Conservation (phyloP, 1,140 invertebrate species). For the Anastatus disparis region DNA sequence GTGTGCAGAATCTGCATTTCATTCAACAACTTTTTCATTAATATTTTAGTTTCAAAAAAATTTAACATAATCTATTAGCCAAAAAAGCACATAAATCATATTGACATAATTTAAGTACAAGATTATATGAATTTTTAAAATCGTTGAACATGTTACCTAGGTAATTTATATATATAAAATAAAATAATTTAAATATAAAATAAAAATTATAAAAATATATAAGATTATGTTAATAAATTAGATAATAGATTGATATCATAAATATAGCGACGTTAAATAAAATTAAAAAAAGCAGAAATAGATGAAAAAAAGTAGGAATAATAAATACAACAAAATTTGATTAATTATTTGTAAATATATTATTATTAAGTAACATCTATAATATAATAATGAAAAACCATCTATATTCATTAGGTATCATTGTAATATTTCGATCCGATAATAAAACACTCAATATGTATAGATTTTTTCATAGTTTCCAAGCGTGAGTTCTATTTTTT, state of each 20-base stretch:
- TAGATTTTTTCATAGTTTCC: conserved; percentile 50
- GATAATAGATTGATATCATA: too few species aligned
- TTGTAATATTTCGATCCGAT: conserved; percentile 58
- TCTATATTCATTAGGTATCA: conserved; percentile 59
- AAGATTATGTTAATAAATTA: too few species aligned
- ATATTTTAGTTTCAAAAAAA: too few species aligned
- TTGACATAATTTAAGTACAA: not conserved
- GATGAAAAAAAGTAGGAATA: not conserved
- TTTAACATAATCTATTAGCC: too few species aligned
- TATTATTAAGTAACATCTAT: conserved; percentile 62
- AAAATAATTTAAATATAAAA: not conserved
- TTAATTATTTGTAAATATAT: conserved; percentile 64
- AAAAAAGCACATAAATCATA: too few species aligned
- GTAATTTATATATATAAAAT: conserved; percentile 24
- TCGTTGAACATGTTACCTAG: too few species aligned
- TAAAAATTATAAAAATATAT: not conserved
- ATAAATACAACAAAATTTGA: conserved; percentile 45
- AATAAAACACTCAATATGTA: conserved; percentile 58
- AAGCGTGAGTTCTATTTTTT: conserved; percentile 44
- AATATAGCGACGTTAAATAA: too few species aligned
- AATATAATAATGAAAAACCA: conserved; percentile 63
- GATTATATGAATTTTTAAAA: not conserved
- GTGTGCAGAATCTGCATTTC: too few species aligned
- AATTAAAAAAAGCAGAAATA: too few species aligned
- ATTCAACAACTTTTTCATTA: too few species aligned